phyloP scores from a whole-genome alignment of 2,113 vertebrate genomes.

The Carassius gibelio region DNA sequence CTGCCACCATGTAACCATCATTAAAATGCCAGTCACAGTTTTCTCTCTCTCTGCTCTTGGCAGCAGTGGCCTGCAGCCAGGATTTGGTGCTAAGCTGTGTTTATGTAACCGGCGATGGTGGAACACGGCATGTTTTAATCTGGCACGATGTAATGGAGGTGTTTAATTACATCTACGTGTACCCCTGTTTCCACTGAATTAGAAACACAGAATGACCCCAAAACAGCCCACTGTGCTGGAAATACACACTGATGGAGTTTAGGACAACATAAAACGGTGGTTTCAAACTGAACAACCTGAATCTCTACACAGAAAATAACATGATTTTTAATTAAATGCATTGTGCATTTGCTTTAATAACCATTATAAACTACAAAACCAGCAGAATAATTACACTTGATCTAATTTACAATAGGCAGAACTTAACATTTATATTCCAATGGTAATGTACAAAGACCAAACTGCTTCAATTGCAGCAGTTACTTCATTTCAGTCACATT shows the following conservation, averaged over 20 bases:
- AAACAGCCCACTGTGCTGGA: constrained; percentile 7
- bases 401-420: no score
- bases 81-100: constrained; percentile 46
- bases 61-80: constrained; percentile 29
- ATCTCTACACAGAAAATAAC: background rate
- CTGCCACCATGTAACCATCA: background rate
- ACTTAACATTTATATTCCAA: no score
- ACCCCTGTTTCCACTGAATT: constrained; percentile 22
- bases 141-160: constrained; percentile 31
- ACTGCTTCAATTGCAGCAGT: no score
- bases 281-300: background rate
- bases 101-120: constrained; percentile 29
- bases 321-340: background rate
- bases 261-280: background rate
- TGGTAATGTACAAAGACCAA: no score
- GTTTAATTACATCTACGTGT: constrained; percentile 38
- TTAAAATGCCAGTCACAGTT: constrained; percentile 37
- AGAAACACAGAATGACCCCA: constrained; percentile 13
- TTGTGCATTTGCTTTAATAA: background rate
- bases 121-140: constrained; percentile 39
- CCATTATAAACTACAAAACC: background rate
- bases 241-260: background rate
- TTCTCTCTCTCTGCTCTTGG: constrained; percentile 11
- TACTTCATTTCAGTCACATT: no score
- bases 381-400: no score